These are phyloP conservation scores for Glaucomys volans DNA, from an alignment of 2,113 vertebrate species.

Conservation along the genomic window DNA sequence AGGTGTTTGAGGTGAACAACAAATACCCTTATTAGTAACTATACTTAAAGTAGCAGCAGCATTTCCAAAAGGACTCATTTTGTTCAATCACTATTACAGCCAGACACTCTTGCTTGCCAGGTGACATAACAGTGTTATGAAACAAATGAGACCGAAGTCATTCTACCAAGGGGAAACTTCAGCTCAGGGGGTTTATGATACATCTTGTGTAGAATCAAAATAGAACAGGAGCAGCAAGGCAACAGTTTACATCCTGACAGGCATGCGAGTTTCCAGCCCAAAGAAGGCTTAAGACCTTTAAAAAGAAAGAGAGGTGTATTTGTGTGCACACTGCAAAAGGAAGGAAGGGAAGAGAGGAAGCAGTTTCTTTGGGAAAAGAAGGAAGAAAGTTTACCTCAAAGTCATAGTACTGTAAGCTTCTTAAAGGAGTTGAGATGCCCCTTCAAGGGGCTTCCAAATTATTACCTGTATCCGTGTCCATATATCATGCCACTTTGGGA, in stretches of 20 bases:
- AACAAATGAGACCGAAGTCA: slow-evolving; percentile 62
- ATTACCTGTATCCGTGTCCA: slow-evolving; percentile 95
- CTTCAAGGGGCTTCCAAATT: not conserved
- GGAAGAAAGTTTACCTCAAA: not conserved
- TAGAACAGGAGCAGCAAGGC: not conserved
- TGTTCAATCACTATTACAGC: slow-evolving; percentile 59
- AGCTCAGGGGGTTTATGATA: slow-evolving; percentile 29
- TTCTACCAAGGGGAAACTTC: slow-evolving; percentile 45
- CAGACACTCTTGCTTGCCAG: slow-evolving; percentile 44
- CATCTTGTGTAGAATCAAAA: slow-evolving; percentile 52
- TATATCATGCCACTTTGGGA: slow-evolving; percentile 92
- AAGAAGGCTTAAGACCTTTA: slow-evolving; percentile 24
- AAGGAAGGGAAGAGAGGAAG: not conserved
- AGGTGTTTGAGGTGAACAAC: slow-evolving; percentile 52
- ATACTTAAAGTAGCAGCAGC: not conserved
- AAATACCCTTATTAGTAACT: slow-evolving; percentile 32
- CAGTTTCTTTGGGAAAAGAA: slow-evolving; percentile 19
- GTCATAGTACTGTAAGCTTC: not conserved
- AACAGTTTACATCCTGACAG: slow-evolving; percentile 23
- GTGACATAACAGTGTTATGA: slow-evolving; percentile 46
- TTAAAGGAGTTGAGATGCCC: not conserved
- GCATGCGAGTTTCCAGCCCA: slow-evolving; percentile 34
- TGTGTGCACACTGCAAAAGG: not conserved
- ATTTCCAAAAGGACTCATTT: slow-evolving; percentile 61
- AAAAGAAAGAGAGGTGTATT: not conserved